These are phyloP conservation scores for Xiphophorus hellerii DNA, from an alignment of 2,113 vertebrate species.

Conservation along the genomic window DNA sequence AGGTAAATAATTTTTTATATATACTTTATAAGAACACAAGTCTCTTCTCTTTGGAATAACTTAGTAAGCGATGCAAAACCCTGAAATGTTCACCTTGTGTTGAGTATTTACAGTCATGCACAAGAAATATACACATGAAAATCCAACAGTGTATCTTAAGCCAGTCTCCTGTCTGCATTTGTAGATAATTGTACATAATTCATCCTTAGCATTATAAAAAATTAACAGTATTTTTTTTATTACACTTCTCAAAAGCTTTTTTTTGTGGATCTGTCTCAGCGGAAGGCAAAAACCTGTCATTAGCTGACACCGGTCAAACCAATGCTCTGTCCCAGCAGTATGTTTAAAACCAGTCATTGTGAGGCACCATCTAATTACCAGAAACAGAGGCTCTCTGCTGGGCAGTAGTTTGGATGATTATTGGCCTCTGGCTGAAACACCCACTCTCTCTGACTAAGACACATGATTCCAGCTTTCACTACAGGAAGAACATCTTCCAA, in stretches of 20 bases:
- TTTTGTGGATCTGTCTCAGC: too few species aligned
- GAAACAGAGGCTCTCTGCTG: neutral
- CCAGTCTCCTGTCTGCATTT: neutral
- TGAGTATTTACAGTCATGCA: slow-evolving; percentile 57
- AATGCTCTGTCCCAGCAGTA: too few species aligned
- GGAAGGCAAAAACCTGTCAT: neutral
- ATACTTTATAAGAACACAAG: slow-evolving; percentile 45
- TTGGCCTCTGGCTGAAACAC: neutral
- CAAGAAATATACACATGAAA: slow-evolving; percentile 16
- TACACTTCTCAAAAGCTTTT: too few species aligned
- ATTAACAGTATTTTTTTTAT: too few species aligned
- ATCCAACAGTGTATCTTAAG: neutral
- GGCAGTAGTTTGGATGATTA: neutral
- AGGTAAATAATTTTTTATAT: slow-evolving; percentile 32
- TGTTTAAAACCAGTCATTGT: too few species aligned
- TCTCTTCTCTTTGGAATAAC: slow-evolving; percentile 53
- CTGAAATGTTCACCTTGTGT: slow-evolving; percentile 20
- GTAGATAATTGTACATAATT: neutral
- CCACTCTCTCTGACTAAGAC: too few species aligned
- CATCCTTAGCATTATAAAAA: neutral
- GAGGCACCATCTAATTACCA: too few species aligned
- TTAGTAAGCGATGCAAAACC: slow-evolving; percentile 29
- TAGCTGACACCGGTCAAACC: neutral
- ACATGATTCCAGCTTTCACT: too few species aligned
- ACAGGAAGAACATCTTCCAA: too few species aligned